Percentiles rank a stretch among this genome's conserved stretches.
These are phyloP conservation scores for Anas flavirostris DNA, from an alignment of 2,797 vertebrate genomes.

Conservation along the genomic window DNA sequence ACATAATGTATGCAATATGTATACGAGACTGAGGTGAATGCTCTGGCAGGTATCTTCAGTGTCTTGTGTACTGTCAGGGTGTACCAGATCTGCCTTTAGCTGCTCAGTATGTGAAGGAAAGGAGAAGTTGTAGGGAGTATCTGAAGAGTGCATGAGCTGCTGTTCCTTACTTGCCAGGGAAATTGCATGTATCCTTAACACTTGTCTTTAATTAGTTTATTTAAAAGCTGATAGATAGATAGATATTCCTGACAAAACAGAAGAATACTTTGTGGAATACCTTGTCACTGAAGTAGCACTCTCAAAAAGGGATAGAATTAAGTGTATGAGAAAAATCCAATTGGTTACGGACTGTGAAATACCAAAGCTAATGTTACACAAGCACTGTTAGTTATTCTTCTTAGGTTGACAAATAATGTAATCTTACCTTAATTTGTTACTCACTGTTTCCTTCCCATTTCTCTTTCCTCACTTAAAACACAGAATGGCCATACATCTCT, in stretches of 20 bases:
- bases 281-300: not conserved
- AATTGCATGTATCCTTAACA: not conserved
- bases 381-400: not conserved
- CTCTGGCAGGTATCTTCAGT: not conserved
- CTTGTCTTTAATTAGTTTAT: not conserved
- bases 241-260: not conserved
- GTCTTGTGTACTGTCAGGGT: not conserved
- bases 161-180: not conserved
- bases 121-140: not conserved
- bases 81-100: not conserved
- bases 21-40: not conserved
- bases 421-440: not conserved
- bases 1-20: not conserved
- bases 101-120: not conserved
- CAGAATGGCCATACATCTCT: not conserved
- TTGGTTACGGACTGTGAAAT: not conserved
- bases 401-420: not conserved
- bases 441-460: not conserved
- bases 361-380: not conserved
- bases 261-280: not conserved
- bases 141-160: not conserved
- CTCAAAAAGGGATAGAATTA: not conserved
- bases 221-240: not conserved
- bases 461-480: not conserved
- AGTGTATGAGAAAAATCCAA: not conserved